A percentile compares a stretch with the other conserved stretches of the same genome.
These are phyloP conservation scores for Drosophila neonasuta DNA, from an alignment of 2,888 invertebrate species.

Conservation along the genomic window DNA sequence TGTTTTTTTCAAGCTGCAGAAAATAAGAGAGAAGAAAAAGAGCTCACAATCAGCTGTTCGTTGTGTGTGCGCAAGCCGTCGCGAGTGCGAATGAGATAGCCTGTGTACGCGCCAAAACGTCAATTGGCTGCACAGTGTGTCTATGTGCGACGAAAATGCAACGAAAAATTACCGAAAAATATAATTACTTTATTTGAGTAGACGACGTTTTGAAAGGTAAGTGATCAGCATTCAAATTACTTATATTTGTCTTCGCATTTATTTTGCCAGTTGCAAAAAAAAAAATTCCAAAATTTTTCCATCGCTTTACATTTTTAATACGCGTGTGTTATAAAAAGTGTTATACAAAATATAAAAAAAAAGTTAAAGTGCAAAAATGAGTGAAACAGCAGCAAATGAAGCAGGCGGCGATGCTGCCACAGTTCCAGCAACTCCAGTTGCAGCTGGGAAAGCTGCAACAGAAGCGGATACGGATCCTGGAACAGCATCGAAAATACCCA, in stretches of 20 bases:
- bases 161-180: slow-evolving; percentile 17
- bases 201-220: slow-evolving; percentile 48
- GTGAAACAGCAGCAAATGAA: slow-evolving; percentile 58
- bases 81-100: slow-evolving; percentile 49
- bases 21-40: slow-evolving; percentile 37
- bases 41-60: slow-evolving; percentile 62
- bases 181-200: neutral
- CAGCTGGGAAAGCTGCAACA: neutral
- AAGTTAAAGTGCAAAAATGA: slow-evolving; percentile 68
- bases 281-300: slow-evolving; percentile 28
- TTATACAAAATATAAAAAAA: slow-evolving; percentile 9
- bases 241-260: slow-evolving; percentile 2
- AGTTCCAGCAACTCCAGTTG: slow-evolving; percentile 4
- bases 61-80: slow-evolving; percentile 32
- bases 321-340: slow-evolving; percentile 58
- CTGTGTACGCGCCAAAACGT: slow-evolving; percentile 61
- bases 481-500: slow-evolving; percentile 21
- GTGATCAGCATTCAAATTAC: slow-evolving; percentile 35
- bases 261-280: slow-evolving; percentile 15
- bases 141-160: neutral
- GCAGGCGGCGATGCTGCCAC: slow-evolving; percentile 22
- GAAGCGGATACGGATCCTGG: slow-evolving; percentile 20
- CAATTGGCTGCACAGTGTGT: slow-evolving; percentile 50
- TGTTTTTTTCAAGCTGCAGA: slow-evolving; percentile 48
- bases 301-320: slow-evolving; percentile 38